Conservation (phyloP, 2,113 vertebrate genomes). For the Silurus meridionalis region DNA sequence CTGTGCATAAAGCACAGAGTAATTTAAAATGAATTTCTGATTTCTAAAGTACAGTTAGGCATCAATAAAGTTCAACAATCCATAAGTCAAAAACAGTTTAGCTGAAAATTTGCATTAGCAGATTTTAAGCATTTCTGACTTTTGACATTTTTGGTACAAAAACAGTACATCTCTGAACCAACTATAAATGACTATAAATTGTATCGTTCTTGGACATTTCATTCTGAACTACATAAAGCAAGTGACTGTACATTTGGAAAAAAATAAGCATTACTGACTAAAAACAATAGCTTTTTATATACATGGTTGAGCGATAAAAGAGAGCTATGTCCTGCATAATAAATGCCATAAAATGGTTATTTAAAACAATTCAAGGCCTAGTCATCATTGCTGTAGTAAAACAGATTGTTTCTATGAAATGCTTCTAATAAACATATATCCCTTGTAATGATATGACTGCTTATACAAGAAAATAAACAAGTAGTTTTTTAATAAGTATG, state of each 20-base stretch:
- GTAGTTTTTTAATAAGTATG: not conserved
- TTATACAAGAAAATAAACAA: not conserved
- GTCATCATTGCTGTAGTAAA: not conserved
- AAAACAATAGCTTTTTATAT: not conserved
- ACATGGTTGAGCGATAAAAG: constrained; percentile 6
- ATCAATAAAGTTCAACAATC: not conserved
- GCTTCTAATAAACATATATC: not conserved
- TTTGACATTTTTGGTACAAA: not conserved
- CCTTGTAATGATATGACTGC: not conserved
- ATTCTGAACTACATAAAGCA: not conserved
- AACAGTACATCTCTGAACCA: not conserved
- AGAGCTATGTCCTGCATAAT: not conserved
- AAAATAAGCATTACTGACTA: not conserved
- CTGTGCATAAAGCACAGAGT: not conserved
- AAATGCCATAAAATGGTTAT: not conserved
- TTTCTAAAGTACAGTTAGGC: not conserved
- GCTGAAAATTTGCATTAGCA: not conserved
- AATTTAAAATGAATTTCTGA: not conserved
- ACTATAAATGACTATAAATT: not conserved
- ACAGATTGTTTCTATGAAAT: not conserved
- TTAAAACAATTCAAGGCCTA: constrained; percentile 3
- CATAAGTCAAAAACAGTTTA: not conserved
- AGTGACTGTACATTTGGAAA: not conserved
- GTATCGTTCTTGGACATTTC: not conserved
- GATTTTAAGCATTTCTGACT: too few species aligned